Evolutionary conservation across 2,888 invertebrate species (phyloP).

Genomic region (Mythimna lalbum): DNA sequence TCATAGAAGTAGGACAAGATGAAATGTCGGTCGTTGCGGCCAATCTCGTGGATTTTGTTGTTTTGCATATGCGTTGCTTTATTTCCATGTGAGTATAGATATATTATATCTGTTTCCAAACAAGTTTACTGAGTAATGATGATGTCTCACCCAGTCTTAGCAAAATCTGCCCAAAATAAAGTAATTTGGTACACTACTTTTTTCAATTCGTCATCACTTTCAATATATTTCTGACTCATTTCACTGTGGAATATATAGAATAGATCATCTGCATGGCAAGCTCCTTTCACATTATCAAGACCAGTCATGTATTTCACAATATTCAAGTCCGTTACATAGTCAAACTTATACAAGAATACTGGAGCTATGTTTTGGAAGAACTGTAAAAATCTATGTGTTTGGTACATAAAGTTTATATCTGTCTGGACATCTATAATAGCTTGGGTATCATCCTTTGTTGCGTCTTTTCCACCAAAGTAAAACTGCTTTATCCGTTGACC

Average conservation of each 20-base stretch:
- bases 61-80: too few relatives aligned
- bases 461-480: constrained; percentile 71
- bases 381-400: constrained; percentile 73
- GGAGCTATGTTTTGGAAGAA: constrained; percentile 69
- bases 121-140: too few relatives aligned
- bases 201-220: constrained; percentile 71
- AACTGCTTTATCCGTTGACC: constrained; percentile 68
- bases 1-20: too few relatives aligned
- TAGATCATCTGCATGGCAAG: constrained; percentile 86
- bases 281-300: constrained; percentile 73
- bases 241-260: constrained; percentile 83
- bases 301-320: constrained; percentile 71
- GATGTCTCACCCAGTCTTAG: constrained; percentile 80
- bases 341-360: constrained; percentile 77
- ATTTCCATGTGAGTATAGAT: too few relatives aligned
- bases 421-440: constrained; percentile 71
- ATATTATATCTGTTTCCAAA: too few relatives aligned
- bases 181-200: constrained; percentile 79
- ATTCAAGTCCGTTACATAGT: constrained; percentile 77
- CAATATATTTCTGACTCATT: constrained; percentile 75
- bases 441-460: constrained; percentile 61
- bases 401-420: constrained; percentile 74
- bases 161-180: constrained; percentile 86
- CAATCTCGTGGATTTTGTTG: too few relatives aligned
- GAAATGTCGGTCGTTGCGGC: too few relatives aligned